phyloP scores from a whole-genome alignment of 2,113 vertebrate genomes.

The Urocitellus parryii region DNA sequence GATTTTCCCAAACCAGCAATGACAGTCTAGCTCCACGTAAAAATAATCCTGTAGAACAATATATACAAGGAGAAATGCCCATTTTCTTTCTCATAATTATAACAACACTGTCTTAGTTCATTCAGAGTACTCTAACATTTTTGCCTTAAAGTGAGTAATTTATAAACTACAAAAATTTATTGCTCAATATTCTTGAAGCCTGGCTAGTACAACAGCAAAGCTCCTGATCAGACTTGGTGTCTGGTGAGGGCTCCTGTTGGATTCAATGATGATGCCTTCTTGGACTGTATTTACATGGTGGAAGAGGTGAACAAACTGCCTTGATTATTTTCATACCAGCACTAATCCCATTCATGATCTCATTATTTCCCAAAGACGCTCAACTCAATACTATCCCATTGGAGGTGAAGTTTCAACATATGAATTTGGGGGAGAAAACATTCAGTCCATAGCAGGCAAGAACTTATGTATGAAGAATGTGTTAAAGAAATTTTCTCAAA shows the following conservation, averaged over 20 bases:
- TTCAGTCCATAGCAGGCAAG: background rate
- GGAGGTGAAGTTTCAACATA: background rate
- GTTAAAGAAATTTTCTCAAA: background rate
- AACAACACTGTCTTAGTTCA: background rate
- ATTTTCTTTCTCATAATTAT: background rate
- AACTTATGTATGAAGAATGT: background rate
- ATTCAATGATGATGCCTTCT: background rate
- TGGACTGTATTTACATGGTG: rapidly evolving
- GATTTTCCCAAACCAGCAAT: background rate
- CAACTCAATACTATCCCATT: background rate
- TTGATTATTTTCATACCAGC: background rate
- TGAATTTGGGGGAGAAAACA: background rate
- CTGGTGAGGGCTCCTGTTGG: background rate
- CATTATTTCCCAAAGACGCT: no score
- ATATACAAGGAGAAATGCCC: background rate
- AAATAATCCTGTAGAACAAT: background rate
- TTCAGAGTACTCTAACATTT: background rate
- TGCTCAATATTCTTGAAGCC: background rate
- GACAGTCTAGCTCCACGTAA: background rate
- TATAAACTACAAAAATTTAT: background rate
- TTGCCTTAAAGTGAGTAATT: background rate
- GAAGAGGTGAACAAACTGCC: background rate
- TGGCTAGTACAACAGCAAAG: no score
- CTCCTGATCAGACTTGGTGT: background rate
- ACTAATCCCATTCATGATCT: background rate